These are phyloP conservation scores for Pterophyllum scalare DNA, from an alignment of 2,113 vertebrate species.

Conservation along the genomic window DNA sequence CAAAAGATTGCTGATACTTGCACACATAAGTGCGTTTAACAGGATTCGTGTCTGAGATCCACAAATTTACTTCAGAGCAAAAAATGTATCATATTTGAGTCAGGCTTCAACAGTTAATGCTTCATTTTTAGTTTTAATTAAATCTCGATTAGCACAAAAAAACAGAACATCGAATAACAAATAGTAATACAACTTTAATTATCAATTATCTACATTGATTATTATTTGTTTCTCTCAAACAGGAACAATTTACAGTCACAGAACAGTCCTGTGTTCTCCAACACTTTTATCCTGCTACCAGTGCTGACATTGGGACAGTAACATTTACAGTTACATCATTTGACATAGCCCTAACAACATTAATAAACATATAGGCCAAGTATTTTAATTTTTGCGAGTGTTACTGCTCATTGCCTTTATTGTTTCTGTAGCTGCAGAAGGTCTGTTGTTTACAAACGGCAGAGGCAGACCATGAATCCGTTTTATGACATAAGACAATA, in stretches of 20 bases:
- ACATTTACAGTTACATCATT: background rate
- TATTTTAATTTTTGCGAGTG: background rate
- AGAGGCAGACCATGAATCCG: constrained; percentile 2
- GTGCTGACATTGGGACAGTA: background rate
- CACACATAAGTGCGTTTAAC: too few species aligned
- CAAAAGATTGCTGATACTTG: too few species aligned
- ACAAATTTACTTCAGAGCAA: background rate
- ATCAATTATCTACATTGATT: background rate
- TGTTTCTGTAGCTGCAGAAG: background rate
- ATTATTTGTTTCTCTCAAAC: background rate
- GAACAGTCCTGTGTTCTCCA: background rate
- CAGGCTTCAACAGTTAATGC: background rate
- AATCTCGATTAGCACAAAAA: background rate
- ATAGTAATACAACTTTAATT: background rate
- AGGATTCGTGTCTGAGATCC: too few species aligned
- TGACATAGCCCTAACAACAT: background rate
- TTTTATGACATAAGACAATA: background rate
- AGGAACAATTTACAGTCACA: background rate
- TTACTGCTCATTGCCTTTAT: too few species aligned
- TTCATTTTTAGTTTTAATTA: background rate
- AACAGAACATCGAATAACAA: background rate
- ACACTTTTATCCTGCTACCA: too few species aligned
- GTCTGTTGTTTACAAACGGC: background rate
- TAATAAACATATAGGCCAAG: background rate
- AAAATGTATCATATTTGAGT: background rate